phyloP scores from a whole-genome alignment of 2,888 invertebrate species.

The Parasteatoda lunata region DNA sequence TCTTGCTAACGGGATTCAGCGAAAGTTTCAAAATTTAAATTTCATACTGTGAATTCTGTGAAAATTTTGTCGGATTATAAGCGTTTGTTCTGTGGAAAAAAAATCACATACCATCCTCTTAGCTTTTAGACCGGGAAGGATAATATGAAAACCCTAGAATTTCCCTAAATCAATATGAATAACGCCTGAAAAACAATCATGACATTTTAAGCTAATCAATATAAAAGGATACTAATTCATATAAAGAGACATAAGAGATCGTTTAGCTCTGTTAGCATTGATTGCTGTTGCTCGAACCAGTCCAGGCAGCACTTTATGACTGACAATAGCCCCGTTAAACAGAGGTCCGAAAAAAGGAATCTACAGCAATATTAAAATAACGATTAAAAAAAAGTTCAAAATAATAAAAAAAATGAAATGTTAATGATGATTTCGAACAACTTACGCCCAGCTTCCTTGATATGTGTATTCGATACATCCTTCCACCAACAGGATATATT shows the following conservation, averaged over 20 bases:
- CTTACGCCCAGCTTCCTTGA: slow-evolving; percentile 88
- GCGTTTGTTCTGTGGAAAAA: too few relatives aligned
- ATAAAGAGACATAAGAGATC: slow-evolving; percentile 90
- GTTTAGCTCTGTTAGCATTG: slow-evolving; percentile 92
- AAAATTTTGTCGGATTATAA: too few relatives aligned
- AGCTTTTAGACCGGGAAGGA: too few relatives aligned
- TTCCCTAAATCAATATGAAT: too few relatives aligned
- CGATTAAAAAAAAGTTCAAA: slow-evolving; percentile 16
- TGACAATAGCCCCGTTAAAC: slow-evolving; percentile 91
- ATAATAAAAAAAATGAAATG: background rate
- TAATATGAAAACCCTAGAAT: too few relatives aligned
- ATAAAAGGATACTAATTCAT: slow-evolving; percentile 85
- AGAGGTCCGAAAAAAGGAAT: slow-evolving; percentile 96
- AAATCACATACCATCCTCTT: too few relatives aligned
- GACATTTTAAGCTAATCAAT: too few relatives aligned
- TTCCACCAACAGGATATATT: slow-evolving; percentile 91
- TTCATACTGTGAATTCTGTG: too few relatives aligned
- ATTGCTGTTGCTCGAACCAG: slow-evolving; percentile 92
- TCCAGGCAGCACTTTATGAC: slow-evolving; percentile 84
- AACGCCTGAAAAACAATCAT: too few relatives aligned
- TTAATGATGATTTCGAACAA: slow-evolving; percentile 45
- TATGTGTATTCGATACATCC: slow-evolving; percentile 90
- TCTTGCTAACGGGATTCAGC: too few relatives aligned
- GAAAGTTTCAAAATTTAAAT: too few relatives aligned
- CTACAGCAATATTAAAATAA: slow-evolving; percentile 74